Conservation (phyloP, 1,140 invertebrate species). For the Brachystomella parvula region DNA sequence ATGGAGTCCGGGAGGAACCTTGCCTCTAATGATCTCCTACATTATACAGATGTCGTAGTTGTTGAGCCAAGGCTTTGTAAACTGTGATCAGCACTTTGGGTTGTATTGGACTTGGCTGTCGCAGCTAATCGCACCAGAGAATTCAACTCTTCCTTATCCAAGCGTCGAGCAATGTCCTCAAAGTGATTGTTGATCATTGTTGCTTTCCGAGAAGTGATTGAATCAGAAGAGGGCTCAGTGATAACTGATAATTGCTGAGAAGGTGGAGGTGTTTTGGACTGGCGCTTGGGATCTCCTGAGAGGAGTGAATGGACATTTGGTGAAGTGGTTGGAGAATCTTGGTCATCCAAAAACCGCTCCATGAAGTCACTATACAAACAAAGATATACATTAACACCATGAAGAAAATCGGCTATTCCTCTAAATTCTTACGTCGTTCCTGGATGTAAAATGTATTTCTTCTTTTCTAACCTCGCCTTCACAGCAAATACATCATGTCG, state of each 20-base stretch:
- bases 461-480: constrained; percentile 72
- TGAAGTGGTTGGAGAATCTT: constrained; percentile 53
- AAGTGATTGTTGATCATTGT: constrained; percentile 32
- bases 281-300: constrained; percentile 55
- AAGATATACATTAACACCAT: not conserved
- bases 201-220: constrained; percentile 24
- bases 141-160: constrained; percentile 37
- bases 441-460: constrained; percentile 76
- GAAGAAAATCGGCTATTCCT: constrained; percentile 9
- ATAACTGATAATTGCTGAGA: constrained; percentile 37
- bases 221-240: constrained; percentile 52
- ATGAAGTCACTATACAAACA: constrained; percentile 64
- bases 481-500: constrained; percentile 86
- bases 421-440: constrained; percentile 52
- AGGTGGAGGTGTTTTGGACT: constrained; percentile 41
- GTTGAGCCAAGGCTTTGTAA: no score
- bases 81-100: no score
- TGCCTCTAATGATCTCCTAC: no score
- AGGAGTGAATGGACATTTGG: constrained; percentile 56
- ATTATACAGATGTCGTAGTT: no score
- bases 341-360: constrained; percentile 75
- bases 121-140: constrained; percentile 36
- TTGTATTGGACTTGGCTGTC: not conserved
- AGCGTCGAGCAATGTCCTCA: constrained; percentile 38
- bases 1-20: no score